phyloP scores from a whole-genome alignment of 1,140 invertebrate species.

The Cardiocondyla obscurior region DNA sequence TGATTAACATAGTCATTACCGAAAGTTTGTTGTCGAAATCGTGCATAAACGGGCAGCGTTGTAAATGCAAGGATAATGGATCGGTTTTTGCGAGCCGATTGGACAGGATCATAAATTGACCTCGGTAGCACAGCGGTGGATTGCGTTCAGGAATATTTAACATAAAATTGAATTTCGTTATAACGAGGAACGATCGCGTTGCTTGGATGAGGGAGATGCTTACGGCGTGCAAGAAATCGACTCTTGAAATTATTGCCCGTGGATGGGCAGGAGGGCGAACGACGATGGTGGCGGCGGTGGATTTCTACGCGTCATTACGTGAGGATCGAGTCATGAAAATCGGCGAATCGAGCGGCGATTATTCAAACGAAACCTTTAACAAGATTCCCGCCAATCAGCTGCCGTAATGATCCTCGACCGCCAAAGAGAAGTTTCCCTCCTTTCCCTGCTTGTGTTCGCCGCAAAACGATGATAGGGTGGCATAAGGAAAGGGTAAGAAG shows the following conservation, averaged over 20 bases:
- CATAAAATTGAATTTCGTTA: constrained; percentile 81
- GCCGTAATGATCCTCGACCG: constrained; percentile 75
- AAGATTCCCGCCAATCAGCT: constrained; percentile 82
- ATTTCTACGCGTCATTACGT: constrained; percentile 82
- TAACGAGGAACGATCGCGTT: constrained; percentile 79
- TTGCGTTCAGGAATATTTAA: constrained; percentile 80
- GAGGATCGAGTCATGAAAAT: constrained; percentile 82
- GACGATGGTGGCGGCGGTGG: constrained; percentile 51
- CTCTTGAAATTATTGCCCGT: constrained; percentile 72
- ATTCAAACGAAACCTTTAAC: constrained; percentile 83
- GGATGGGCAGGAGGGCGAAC: constrained; percentile 47
- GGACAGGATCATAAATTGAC: constrained; percentile 75
- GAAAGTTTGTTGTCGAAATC: constrained; percentile 30
- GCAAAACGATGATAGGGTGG: constrained; percentile 34
- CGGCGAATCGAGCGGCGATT: constrained; percentile 79
- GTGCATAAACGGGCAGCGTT: neutral
- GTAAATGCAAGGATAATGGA: constrained; percentile 70
- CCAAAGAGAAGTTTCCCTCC: constrained; percentile 61
- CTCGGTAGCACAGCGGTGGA: constrained; percentile 67
- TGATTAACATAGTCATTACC: constrained; percentile 23
- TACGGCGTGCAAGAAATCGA: constrained; percentile 57
- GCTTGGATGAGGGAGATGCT: constrained; percentile 30
- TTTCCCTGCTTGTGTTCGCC: constrained; percentile 37
- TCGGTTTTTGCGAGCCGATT: constrained; percentile 73
- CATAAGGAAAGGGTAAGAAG: constrained; percentile 50